These are phyloP conservation scores for Asarcornis scutulata DNA, from an alignment of 2,113 vertebrate genomes.

Conservation along the genomic window DNA sequence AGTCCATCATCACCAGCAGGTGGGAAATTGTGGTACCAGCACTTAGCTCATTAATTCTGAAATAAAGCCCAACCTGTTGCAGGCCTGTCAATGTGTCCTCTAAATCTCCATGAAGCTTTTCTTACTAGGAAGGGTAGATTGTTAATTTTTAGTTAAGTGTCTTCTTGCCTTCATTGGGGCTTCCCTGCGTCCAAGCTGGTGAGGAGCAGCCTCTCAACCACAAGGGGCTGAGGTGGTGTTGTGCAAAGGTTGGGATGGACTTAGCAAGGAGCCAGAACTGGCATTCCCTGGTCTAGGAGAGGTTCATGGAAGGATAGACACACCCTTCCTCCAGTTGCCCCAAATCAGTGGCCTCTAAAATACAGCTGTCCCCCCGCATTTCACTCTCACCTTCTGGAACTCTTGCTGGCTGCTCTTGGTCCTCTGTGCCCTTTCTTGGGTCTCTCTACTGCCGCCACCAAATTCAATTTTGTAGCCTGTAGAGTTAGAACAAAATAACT, in stretches of 20 bases:
- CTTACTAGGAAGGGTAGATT: not conserved
- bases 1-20: not conserved
- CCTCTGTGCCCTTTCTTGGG: not conserved
- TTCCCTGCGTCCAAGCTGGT: not conserved
- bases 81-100: not conserved
- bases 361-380: not conserved
- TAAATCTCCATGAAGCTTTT: not conserved
- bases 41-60: not conserved
- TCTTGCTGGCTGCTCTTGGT: not conserved
- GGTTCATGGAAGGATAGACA: not conserved
- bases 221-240: rapidly evolving
- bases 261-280: not conserved
- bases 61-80: not conserved
- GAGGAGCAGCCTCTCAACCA: not conserved
- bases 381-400: not conserved
- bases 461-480: not conserved
- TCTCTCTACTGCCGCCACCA: not conserved
- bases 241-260: not conserved
- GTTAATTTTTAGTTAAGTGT: not conserved
- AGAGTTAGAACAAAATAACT: not conserved
- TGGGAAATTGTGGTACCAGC: not conserved
- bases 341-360: not conserved
- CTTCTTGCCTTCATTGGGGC: not conserved
- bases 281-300: not conserved
- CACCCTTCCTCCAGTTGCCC: not conserved